Evolutionary conservation across 2,888 invertebrate genomes (phyloP).

Genomic region (Xiphydria camelus): DNA sequence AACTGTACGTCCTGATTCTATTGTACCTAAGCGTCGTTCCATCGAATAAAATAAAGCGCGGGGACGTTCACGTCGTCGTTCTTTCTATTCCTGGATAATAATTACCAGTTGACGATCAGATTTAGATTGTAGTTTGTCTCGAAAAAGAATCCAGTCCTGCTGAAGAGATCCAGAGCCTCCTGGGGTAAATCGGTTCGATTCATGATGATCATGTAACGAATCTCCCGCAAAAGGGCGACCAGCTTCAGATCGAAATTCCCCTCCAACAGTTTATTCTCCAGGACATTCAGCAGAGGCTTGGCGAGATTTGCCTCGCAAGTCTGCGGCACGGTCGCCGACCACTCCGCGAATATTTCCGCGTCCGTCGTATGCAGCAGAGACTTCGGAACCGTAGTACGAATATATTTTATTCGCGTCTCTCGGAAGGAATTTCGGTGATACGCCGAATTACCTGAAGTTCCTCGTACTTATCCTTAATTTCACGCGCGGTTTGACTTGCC

Average conservation of each 20-base stretch:
- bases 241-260: constrained; percentile 74
- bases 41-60: too few species aligned
- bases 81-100: too few species aligned
- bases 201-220: constrained; percentile 75
- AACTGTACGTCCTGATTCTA: constrained; percentile 72
- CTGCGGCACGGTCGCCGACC: constrained; percentile 69
- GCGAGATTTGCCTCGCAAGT: constrained; percentile 67
- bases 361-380: constrained; percentile 67
- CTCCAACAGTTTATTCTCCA: constrained; percentile 61
- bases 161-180: constrained; percentile 68
- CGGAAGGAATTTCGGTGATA: too few species aligned
- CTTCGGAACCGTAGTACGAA: constrained; percentile 16
- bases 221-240: constrained; percentile 76
- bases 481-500: constrained; percentile 25
- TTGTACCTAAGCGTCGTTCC: too few species aligned
- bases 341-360: constrained; percentile 67
- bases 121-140: constrained; percentile 53
- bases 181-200: constrained; percentile 67
- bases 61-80: too few species aligned
- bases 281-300: constrained; percentile 65
- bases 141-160: constrained; percentile 70
- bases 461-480: constrained; percentile 34
- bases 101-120: constrained; percentile 45
- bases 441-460: constrained; percentile 38
- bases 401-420: not conserved